A percentile compares a stretch with the other conserved stretches of the same genome.
phyloP scores from a whole-genome alignment of 1,140 invertebrate genomes.

The Ostrea denselamellosa region DNA sequence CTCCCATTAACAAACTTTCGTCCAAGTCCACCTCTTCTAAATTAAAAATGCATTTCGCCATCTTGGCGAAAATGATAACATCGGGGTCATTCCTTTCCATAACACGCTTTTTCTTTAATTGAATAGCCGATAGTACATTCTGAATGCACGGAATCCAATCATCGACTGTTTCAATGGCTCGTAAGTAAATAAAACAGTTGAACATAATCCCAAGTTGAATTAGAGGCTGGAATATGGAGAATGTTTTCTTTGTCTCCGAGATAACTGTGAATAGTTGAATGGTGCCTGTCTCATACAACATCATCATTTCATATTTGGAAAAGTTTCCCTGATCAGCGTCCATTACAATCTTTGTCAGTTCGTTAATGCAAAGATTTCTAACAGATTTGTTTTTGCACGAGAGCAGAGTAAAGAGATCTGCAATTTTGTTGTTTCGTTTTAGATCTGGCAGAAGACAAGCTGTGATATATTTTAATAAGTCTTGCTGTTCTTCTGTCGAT shows the following conservation, averaged over 20 bases:
- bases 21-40: conserved; percentile 11
- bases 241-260: conserved; percentile 4
- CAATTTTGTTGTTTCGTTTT: background rate
- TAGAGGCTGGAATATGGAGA: conserved; percentile 7
- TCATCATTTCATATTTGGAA: background rate
- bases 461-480: background rate
- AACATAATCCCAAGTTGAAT: conserved; percentile 3
- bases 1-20: background rate
- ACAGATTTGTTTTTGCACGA: conserved; percentile 2
- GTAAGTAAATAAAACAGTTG: conserved; percentile 1
- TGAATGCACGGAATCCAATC: background rate
- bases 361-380: background rate
- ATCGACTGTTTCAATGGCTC: background rate
- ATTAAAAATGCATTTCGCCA: background rate
- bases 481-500: background rate
- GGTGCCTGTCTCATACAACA: background rate
- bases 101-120: background rate
- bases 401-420: background rate
- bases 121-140: background rate
- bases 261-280: conserved; percentile 19
- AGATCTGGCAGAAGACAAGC: background rate
- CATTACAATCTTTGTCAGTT: background rate
- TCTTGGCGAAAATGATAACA: background rate
- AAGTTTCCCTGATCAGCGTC: background rate
- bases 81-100: conserved; percentile 4